phyloP scores from a whole-genome alignment of 2,797 vertebrate species.

The Remorina albescens region DNA sequence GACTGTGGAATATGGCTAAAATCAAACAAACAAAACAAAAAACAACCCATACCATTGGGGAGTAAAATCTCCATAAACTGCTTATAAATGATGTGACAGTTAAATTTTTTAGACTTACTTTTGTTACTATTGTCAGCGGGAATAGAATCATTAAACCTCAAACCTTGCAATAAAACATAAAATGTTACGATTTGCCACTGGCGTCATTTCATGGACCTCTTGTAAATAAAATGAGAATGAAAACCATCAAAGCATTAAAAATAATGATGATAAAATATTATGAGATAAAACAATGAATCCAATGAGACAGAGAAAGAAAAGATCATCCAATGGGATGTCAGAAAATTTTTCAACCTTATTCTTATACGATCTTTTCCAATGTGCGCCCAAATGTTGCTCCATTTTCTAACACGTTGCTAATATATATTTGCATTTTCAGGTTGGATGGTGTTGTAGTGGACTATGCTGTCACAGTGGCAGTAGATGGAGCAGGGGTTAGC shows the following conservation, averaged over 20 bases:
- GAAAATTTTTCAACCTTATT: not conserved
- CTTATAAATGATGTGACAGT: not conserved
- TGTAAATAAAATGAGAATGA: not conserved
- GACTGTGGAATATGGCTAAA: too few species aligned
- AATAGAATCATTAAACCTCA: not conserved
- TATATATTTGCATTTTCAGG: slow-evolving; percentile 59
- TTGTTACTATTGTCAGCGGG: too few species aligned
- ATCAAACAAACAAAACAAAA: too few species aligned
- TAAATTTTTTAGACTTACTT: not conserved
- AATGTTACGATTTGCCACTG: not conserved
- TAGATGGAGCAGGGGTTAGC: slow-evolving; percentile 85
- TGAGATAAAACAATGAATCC: not conserved
- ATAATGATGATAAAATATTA: not conserved
- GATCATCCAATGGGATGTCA: too few species aligned
- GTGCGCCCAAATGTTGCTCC: too few species aligned
- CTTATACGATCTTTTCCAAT: slow-evolving; percentile 4
- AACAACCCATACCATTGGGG: too few species aligned
- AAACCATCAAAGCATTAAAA: not conserved
- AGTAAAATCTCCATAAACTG: too few species aligned
- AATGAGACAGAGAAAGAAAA: not conserved
- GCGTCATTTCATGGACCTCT: not conserved
- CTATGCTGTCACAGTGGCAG: slow-evolving; percentile 89
- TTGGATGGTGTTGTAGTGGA: slow-evolving; percentile 85
- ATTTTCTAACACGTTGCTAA: too few species aligned
- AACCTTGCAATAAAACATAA: not conserved